Evolutionary conservation across 53 echinoderm and acorn worm species (phyloP), one percentile per base, ranked within the genome.

Genomic region (Temnopleurus reevesii): DNA sequence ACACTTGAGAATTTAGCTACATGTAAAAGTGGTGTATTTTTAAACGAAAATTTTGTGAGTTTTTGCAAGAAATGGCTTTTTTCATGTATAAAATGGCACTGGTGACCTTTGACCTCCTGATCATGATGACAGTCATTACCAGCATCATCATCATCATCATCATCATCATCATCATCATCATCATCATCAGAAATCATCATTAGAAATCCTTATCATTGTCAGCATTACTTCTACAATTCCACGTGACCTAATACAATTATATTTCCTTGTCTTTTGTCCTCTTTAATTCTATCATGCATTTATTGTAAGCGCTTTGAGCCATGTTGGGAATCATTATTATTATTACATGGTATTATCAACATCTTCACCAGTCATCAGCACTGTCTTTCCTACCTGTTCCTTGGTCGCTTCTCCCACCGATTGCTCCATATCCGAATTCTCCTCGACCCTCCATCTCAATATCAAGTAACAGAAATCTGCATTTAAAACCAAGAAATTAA

Each of bases 381-480:
- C 18, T 34, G 8, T 33, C 35, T 29, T 59, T 24, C 31, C 43
- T 44, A 76, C 76, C 76, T 76, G 24, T 49, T 26, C 79, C 79
- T 55, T 83, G 83, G 83, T 83, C 56, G 5, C 29, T 35, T 83
- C 54, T 44, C 3, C 55, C 76, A 12, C 91, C 86, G 29, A 93
- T 77, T 15, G 95, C 56, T 51, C 95, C 95, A 79, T 95, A 95
- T 21, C 95, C 95, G 90, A 93, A 92, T 4, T 95, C 95, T 18
- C 95, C 95, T 77, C 86, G 55, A 27, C 91, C 92, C 71, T 80
- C 77, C 88, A 91, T 91, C 31, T 41, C 0, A 5, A 34, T 51
- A 45, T 45, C 21, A 77, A 45, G 46, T 77, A 44, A 18, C 71
- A 38, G 10, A 64, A 41, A 45, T 24, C 49, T 49, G 51, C 7